These are phyloP conservation scores for Mesochorus sp. DNA, from an alignment of 2,888 invertebrate genomes.

Conservation along the genomic window DNA sequence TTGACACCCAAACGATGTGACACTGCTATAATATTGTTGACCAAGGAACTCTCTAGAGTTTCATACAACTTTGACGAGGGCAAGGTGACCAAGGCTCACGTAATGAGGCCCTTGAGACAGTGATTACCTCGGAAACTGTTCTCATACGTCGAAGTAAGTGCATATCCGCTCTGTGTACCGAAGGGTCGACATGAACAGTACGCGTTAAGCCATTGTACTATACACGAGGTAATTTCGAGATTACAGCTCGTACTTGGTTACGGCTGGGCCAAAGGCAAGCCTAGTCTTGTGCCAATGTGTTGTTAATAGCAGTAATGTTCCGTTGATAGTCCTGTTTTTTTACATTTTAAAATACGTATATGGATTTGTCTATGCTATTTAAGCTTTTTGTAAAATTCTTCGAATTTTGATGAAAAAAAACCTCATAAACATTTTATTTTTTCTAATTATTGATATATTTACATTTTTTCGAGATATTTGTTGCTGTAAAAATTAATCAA, in stretches of 20 bases:
- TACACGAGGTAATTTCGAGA: conserved; percentile 19
- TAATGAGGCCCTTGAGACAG: conserved; percentile 45
- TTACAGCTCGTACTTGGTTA: conserved; percentile 15
- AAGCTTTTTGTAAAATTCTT: not conserved
- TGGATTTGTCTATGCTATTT: not conserved
- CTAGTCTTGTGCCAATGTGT: not conserved
- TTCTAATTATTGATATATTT: too few species aligned
- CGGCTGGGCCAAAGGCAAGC: not conserved
- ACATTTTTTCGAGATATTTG: too few species aligned
- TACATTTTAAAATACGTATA: too few species aligned
- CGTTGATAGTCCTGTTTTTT: too few species aligned
- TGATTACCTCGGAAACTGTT: conserved; percentile 32
- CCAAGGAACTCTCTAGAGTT: conserved; percentile 10
- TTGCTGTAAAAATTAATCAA: not conserved
- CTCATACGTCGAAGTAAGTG: not conserved
- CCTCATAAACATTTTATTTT: too few species aligned
- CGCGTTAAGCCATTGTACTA: conserved; percentile 21
- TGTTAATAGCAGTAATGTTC: conserved; percentile 20
- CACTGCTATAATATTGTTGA: not conserved
- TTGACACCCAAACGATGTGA: not conserved
- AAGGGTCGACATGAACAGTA: conserved; percentile 15
- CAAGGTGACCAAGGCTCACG: conserved; percentile 24
- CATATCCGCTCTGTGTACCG: not conserved
- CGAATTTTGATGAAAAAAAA: not conserved
- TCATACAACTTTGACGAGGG: conserved; percentile 15